phyloP scores from a whole-genome alignment of 2,888 invertebrate species.

The Himalopsyche tibetana region DNA sequence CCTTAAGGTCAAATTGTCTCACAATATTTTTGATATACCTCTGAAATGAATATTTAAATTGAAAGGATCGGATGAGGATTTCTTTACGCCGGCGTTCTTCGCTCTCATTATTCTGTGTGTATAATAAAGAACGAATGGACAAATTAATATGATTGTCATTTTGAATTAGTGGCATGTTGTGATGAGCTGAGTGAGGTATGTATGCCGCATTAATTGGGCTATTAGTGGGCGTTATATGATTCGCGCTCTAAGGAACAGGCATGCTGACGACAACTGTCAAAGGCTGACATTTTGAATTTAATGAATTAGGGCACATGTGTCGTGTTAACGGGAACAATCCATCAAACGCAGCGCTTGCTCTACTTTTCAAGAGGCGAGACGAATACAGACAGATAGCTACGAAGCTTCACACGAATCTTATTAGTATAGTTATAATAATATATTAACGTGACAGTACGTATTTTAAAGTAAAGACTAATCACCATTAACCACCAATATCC shows the following conservation, averaged over 20 bases:
- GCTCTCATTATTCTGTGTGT: too few relatives aligned
- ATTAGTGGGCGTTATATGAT: conserved; percentile 1
- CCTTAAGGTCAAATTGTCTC: too few relatives aligned
- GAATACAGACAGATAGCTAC: too few relatives aligned
- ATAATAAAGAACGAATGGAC: background rate
- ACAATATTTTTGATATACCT: too few relatives aligned
- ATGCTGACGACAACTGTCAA: background rate
- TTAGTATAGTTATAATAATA: too few relatives aligned
- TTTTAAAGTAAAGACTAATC: too few relatives aligned
- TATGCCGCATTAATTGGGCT: background rate
- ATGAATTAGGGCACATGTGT: conserved; percentile 31
- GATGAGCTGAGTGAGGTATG: background rate
- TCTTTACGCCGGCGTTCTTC: too few relatives aligned
- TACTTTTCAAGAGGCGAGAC: background rate
- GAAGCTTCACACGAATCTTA: too few relatives aligned
- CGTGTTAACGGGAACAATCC: conserved; percentile 21
- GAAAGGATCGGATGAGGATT: too few relatives aligned
- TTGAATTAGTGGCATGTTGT: background rate
- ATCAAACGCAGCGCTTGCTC: conserved; percentile 8
- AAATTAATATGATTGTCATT: background rate
- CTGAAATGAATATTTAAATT: too few relatives aligned
- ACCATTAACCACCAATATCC: too few relatives aligned
- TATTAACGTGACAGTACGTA: too few relatives aligned
- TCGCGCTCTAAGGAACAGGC: background rate
- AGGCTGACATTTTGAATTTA: conserved; percentile 5